Evolutionary conservation across 1,140 invertebrate species (phyloP).

Genomic region (Bradysia coprophila): DNA sequence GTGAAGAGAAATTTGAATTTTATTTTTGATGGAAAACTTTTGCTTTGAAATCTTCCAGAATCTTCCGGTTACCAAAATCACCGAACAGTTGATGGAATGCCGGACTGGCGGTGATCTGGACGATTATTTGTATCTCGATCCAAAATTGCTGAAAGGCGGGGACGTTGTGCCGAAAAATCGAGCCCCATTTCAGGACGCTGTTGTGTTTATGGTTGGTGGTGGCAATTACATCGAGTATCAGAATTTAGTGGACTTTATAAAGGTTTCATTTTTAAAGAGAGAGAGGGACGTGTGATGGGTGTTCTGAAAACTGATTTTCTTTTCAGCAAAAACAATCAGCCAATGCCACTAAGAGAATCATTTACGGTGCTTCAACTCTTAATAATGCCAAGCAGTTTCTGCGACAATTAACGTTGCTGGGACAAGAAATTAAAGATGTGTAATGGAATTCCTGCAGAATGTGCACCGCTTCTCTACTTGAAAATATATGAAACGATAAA

Average conservation of each 20-base stretch:
- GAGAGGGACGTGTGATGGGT: constrained; percentile 5
- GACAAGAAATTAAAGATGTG: constrained; percentile 40
- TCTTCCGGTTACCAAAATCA: constrained; percentile 78
- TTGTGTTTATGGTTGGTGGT: constrained; percentile 94
- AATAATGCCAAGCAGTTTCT: constrained; percentile 85
- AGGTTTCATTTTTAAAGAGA: constrained; percentile 28
- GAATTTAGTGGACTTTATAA: constrained; percentile 90
- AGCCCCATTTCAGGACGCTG: constrained; percentile 65
- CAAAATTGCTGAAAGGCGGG: constrained; percentile 62
- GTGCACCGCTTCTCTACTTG: too few relatives aligned
- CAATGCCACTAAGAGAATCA: constrained; percentile 57
- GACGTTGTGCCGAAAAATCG: constrained; percentile 45
- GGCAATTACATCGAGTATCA: constrained; percentile 99
- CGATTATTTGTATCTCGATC: constrained; percentile 83
- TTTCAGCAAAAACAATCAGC: constrained; percentile 48
- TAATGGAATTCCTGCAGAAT: too few relatives aligned
- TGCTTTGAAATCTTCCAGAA: constrained; percentile 53
- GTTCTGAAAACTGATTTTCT: constrained; percentile 9
- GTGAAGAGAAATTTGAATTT: too few relatives aligned
- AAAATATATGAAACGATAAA: too few relatives aligned
- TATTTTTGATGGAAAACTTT: too few relatives aligned
- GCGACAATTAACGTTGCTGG: constrained; percentile 64
- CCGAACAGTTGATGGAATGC: constrained; percentile 80
- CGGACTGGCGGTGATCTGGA: constrained; percentile 60
- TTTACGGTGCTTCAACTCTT: constrained; percentile 88